Conservation (phyloP, 2,888 invertebrate genomes). For the Nineta flava region DNA sequence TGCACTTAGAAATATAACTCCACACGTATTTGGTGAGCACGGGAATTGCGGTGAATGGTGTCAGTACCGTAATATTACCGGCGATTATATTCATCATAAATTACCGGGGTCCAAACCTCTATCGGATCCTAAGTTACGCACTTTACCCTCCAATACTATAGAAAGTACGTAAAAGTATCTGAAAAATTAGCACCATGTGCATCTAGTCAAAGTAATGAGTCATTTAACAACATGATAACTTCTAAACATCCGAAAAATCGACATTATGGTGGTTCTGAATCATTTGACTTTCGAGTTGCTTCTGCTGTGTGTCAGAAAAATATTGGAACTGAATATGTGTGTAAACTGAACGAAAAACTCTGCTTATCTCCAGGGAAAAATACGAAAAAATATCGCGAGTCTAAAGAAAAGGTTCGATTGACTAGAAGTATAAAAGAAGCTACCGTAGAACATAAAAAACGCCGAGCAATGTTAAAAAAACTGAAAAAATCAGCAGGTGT, state of each 20-base stretch:
- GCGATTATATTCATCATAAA: background rate
- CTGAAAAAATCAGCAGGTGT: background rate
- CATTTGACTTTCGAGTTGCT: constrained; percentile 10
- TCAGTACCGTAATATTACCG: background rate
- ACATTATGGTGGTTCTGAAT: constrained; percentile 12
- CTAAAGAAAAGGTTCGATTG: background rate
- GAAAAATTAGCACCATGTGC: constrained; percentile 12
- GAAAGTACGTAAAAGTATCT: constrained; percentile 10
- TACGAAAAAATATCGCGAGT: background rate
- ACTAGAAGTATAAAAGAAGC: background rate
- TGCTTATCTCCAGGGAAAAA: background rate
- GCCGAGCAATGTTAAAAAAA: background rate
- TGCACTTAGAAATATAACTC: constrained; percentile 9
- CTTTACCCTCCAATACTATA: background rate
- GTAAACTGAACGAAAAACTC: background rate
- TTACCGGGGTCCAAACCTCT: constrained; percentile 3
- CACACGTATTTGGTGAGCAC: constrained; percentile 11
- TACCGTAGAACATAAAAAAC: background rate
- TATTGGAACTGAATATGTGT: constrained; percentile 8
- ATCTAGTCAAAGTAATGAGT: constrained; percentile 12
- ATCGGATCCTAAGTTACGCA: background rate
- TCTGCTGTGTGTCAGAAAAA: constrained; percentile 11
- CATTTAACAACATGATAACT: constrained; percentile 10
- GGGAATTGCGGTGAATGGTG: constrained; percentile 11
- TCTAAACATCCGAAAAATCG: constrained; percentile 10